Conservation (phyloP, 2,113 vertebrate species). For the Pan troglodytes region DNA sequence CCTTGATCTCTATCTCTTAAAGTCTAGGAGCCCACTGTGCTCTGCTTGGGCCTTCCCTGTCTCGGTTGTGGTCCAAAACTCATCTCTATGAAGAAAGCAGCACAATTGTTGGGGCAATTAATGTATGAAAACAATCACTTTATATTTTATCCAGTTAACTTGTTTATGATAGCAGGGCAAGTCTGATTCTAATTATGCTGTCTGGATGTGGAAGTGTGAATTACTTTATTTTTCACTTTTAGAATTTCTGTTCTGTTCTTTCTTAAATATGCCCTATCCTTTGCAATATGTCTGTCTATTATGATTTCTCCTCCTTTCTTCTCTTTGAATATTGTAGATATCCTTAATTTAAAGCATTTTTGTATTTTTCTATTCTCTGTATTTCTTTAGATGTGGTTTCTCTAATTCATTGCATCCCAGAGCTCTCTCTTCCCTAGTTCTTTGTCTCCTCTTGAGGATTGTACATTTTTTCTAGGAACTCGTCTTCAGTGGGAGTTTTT, state of each 20-base stretch:
- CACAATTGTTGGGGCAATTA: not conserved
- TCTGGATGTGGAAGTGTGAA: not conserved
- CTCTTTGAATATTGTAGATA: not conserved
- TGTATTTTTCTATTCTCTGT: not conserved
- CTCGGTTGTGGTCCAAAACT: not conserved
- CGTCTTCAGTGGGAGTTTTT: not conserved
- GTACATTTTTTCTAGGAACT: not conserved
- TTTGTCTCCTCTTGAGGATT: not conserved
- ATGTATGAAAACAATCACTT: not conserved
- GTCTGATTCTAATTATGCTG: not conserved
- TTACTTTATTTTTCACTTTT: not conserved
- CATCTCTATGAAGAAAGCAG: not conserved
- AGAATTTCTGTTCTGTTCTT: not conserved
- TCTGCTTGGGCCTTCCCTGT: not conserved
- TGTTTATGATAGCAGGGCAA: not conserved
- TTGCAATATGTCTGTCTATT: not conserved
- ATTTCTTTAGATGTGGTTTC: not conserved
- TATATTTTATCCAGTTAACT: not conserved
- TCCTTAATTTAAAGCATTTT: not conserved
- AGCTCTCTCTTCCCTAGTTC: not conserved
- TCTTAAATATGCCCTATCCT: too few relatives aligned
- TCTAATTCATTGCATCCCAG: not conserved
- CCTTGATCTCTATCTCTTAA: not conserved
- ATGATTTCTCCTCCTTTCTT: not conserved
- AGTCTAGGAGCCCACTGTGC: not conserved